Base-by-base conservation (phyloP, 2,113 vertebrate species). In the Scortum barcoo region DNA sequence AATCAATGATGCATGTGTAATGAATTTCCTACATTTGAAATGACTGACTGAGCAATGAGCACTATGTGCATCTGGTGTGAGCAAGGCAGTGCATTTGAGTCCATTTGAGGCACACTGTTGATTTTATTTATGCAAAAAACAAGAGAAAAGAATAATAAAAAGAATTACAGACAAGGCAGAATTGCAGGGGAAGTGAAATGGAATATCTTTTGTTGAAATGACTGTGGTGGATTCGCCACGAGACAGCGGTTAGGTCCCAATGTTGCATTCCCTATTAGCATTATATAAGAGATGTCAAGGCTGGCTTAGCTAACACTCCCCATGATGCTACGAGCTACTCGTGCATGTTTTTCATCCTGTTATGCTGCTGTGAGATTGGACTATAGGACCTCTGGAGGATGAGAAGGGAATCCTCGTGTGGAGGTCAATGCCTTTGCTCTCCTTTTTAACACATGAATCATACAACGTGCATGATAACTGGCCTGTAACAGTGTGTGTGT, bases 271-370 rank as follows among this genome's bases (percentile, higher is more conserved):
- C 78, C 72, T 86, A 74, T 91, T 86, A 89, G 82, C 53, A 72
- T 92, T 92, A 92, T 86, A 78, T 91, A 92, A 93, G 88, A 89
- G 81, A 76, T 84, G 90, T 90, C 83, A 68, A 75, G 67, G 82
- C 78, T 77, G 90, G 91, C 77, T 84, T 72, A 42, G 63, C 71
- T 72, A 83, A 87, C 78, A 28, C 80, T 80, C 80, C 74, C 78
- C 71, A 67, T 83, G 88, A 91, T 85, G 86, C 81, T 80, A 72
- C 67, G 53, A 84, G 77, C 87, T 88, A 91, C 91, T 92, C 86
- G 86, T 87, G 84, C 91, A 80, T 92, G 89, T 87, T 90, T 88
- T 78, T 90, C 91, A 91, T 91, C 72, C 85, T 57, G 75, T 83
- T 86, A 68, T 78, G 53, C 72, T 65, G 81, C 83, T 50, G 65